Evolutionary conservation across 2,797 vertebrate genomes (phyloP), one percentile per base, ranked within the genome.

Genomic region (Chanos chanos): DNA sequence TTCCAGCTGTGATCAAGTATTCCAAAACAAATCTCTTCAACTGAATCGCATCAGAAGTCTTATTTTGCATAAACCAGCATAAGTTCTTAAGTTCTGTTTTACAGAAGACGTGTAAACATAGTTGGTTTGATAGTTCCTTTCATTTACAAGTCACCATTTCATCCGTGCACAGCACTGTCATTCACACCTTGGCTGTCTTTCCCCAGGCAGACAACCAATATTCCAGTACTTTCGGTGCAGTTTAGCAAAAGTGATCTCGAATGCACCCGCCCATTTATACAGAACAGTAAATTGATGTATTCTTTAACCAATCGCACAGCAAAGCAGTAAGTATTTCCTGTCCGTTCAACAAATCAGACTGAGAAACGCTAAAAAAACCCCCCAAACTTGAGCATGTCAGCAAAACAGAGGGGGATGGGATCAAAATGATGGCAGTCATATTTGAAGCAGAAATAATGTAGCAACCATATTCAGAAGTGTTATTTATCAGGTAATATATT

Each of bases 321-420:
- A 6, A 9, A 3, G 1, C 30, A 66, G 62, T 48, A 68, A 75
- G 37, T 39, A 76, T 9, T 76, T 88, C 86, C 79, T 72, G 72
- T 66, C 50, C 72, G 63, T 57, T 64, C 67, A 73, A 81, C 89
- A 65, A 91, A 91, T 89, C 84, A 85, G 73, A 64, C 71, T 73
- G 54, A 64, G 59, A 63, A 69, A 74, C 22, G 16, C 41, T 40
- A 13, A 13, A 44, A 71, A 45, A 70, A 67, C 51, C 61, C 25
- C 40, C 66, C 67, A 69, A 80, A 82, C 70, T 72, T 81, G 64
- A 84, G 83, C 39, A 74, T 87, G 85, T 85, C 85, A 87, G 80
- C 73, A 78, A 83, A 84, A 81, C 77, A 83, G 54, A 85, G 79
- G 79, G 82, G 87, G 87, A 82, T 81, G 83, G 83, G 83, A 82